Conservation (phyloP, 2,113 vertebrate genomes). For the Aepyceros melampus region DNA sequence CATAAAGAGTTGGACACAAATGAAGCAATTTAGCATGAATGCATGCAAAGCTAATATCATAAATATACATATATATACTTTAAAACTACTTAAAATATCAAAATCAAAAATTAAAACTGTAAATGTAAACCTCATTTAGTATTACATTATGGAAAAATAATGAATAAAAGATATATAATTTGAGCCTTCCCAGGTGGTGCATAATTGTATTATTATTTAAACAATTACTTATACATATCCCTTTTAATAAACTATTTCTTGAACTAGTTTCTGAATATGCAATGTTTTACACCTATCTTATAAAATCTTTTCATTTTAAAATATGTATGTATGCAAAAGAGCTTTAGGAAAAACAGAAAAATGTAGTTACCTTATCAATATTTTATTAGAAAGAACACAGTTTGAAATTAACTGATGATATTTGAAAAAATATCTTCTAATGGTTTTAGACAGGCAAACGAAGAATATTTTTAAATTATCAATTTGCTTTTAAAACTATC, state of each 20-base stretch:
- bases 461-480: background rate
- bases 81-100: background rate
- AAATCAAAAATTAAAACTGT: background rate
- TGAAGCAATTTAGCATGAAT: background rate
- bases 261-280: background rate
- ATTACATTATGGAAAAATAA: background rate
- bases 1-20: background rate
- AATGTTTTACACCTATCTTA: background rate
- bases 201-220: background rate
- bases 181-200: background rate
- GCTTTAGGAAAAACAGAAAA: background rate
- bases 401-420: background rate
- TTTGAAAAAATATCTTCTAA: background rate
- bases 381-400: background rate
- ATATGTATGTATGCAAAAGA: background rate
- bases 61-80: background rate
- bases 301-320: background rate
- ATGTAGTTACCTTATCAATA: background rate
- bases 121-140: background rate
- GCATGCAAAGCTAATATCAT: background rate
- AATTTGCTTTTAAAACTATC: background rate
- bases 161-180: background rate
- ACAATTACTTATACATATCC: background rate
- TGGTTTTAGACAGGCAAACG: background rate
- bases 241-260: background rate